phyloP scores from a whole-genome alignment of 2,797 vertebrate genomes.

The Arremon aurantiirostris region DNA sequence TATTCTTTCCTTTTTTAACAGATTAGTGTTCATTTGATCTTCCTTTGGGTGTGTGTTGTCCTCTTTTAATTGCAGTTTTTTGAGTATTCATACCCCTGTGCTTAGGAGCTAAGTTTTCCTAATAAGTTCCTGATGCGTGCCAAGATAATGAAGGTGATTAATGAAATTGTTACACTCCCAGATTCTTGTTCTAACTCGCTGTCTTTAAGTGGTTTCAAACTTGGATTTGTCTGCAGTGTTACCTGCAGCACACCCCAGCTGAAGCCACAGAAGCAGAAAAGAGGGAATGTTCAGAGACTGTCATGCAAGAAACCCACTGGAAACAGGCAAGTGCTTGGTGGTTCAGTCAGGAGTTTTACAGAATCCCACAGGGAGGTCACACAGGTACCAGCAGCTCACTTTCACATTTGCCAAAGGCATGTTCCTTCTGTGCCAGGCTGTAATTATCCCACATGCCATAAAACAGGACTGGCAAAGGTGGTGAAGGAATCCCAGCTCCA shows the following conservation, averaged over 20 bases:
- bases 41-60: conserved; percentile 34
- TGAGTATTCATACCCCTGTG: conserved; percentile 1
- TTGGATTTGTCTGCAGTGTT: not conserved
- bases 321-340: not conserved
- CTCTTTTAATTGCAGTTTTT: conserved; percentile 37
- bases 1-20: conserved; percentile 23
- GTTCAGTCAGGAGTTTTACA: not conserved
- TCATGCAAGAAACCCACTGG: not conserved
- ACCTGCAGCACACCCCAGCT: not conserved
- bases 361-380: not conserved
- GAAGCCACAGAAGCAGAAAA: not conserved
- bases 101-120: conserved; percentile 48
- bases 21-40: conserved; percentile 51
- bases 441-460: not conserved
- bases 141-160: conserved; percentile 56
- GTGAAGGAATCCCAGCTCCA: not conserved
- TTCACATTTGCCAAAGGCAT: not conserved
- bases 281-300: not conserved
- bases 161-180: conserved; percentile 58
- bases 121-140: conserved; percentile 52
- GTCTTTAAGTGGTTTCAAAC: conserved; percentile 15
- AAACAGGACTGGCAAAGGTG: not conserved
- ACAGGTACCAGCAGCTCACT: not conserved
- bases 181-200: conserved; percentile 49
- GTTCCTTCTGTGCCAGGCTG: not conserved